A percentile compares a stretch with the other conserved stretches of the same genome.
These are phyloP conservation scores for Spisula subtruncata DNA, from an alignment of 2,888 invertebrate genomes.

Conservation along the genomic window DNA sequence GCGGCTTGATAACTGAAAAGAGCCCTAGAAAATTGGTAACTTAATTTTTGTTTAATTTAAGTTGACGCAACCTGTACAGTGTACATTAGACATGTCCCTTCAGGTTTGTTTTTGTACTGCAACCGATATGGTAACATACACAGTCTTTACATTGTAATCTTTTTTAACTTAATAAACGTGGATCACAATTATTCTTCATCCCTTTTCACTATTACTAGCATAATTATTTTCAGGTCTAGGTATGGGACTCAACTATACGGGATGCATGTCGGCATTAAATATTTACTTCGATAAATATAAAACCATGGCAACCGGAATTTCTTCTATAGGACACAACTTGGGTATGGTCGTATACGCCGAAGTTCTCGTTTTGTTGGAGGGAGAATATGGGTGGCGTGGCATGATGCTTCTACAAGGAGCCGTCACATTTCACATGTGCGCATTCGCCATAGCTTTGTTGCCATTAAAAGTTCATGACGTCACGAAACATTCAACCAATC, in stretches of 20 bases:
- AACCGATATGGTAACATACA: no score
- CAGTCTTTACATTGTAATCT: no score
- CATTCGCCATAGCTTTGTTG: slow-evolving; percentile 44
- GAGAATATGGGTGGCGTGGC: slow-evolving; percentile 59
- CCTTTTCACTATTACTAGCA: neutral
- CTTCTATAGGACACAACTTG: slow-evolving; percentile 59
- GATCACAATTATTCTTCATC: no score
- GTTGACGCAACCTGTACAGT: no score
- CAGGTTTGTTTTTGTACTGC: no score
- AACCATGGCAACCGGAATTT: slow-evolving; percentile 56
- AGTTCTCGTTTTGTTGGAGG: slow-evolving; percentile 41
- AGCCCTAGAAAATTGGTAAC: no score
- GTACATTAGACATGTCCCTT: no score
- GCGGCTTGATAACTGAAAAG: no score
- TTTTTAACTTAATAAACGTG: no score
- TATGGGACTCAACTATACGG: slow-evolving; percentile 62
- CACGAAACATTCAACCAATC: neutral
- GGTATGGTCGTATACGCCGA: slow-evolving; percentile 55
- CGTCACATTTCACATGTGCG: slow-evolving; percentile 53
- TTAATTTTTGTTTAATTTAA: no score
- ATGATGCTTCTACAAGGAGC: slow-evolving; percentile 57
- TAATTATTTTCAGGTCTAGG: slow-evolving; percentile 60
- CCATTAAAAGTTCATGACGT: slow-evolving; percentile 25
- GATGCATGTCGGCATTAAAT: slow-evolving; percentile 55
- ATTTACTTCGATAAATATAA: slow-evolving; percentile 66